phyloP scores from a whole-genome alignment of 2,113 vertebrate genomes.

The Notiomystis cincta region DNA sequence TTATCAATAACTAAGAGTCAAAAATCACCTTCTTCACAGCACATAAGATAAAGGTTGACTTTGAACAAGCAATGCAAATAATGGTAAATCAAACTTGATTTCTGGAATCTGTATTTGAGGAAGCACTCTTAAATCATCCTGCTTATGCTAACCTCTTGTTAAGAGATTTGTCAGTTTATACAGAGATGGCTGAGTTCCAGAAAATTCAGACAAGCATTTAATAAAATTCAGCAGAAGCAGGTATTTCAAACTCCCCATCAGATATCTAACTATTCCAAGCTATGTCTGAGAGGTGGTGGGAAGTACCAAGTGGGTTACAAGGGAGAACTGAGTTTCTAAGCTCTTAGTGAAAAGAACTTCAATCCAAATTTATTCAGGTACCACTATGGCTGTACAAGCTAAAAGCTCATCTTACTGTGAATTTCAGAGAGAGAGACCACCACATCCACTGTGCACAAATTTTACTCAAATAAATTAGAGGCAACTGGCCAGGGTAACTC shows the following conservation, averaged over 20 bases:
- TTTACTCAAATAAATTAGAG: not conserved
- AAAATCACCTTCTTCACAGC: not conserved
- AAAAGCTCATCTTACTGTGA: not conserved
- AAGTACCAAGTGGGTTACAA: not conserved
- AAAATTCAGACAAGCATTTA: not conserved
- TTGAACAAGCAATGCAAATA: not conserved
- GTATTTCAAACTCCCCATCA: not conserved
- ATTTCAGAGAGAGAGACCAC: not conserved
- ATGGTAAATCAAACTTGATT: not conserved
- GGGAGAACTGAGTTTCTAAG: not conserved
- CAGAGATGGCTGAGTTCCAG: not conserved
- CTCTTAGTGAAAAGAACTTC: not conserved
- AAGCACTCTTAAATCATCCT: not conserved
- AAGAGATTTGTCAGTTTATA: not conserved
- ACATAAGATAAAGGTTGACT: not conserved
- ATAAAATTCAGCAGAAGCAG: not conserved
- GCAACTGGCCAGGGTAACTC: not conserved
- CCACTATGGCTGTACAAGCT: accelerated
- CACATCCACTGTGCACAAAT: not conserved
- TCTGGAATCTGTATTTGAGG: not conserved
- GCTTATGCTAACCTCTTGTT: not conserved
- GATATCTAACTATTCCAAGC: not conserved
- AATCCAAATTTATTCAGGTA: not conserved
- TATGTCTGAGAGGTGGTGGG: not conserved
- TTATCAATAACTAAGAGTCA: not conserved